These are phyloP conservation scores for Panurus biarmicus DNA, from an alignment of 2,113 vertebrate species.

Conservation along the genomic window DNA sequence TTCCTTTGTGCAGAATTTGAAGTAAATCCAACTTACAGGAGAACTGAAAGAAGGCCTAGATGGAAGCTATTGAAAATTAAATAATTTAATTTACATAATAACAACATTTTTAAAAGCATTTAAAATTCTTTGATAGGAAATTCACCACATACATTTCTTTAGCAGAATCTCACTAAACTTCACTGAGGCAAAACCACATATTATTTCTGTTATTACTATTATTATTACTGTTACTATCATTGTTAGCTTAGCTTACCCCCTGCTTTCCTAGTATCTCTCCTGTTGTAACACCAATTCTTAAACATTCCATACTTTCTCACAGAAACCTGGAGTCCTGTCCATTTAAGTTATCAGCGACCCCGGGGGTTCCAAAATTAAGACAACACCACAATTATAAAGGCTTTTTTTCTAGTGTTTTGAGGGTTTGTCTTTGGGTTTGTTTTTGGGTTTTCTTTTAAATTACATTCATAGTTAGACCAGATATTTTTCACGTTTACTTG, in stretches of 20 bases:
- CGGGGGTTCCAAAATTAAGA: background rate
- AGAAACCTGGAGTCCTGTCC: background rate
- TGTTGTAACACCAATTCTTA: background rate
- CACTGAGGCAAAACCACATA: background rate
- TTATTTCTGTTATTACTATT: fast-evolving
- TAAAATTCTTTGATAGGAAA: background rate
- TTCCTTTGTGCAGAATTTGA: background rate
- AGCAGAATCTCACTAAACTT: background rate
- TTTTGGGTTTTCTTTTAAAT: background rate
- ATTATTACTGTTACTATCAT: background rate
- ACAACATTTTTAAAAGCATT: background rate
- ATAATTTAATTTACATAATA: background rate
- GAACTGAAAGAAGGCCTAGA: background rate
- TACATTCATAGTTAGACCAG: background rate
- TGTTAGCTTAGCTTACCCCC: background rate
- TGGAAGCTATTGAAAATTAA: background rate
- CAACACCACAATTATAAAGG: background rate
- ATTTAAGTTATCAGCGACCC: background rate
- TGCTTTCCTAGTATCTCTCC: background rate
- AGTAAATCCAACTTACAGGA: background rate
- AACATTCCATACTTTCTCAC: background rate
- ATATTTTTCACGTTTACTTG: background rate
- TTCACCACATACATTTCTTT: background rate
- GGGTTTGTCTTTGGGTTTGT: background rate
- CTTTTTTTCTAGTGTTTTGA: background rate